These are phyloP conservation scores for Cheirogaleus medius DNA, from an alignment of 2,113 vertebrate species.

Conservation along the genomic window DNA sequence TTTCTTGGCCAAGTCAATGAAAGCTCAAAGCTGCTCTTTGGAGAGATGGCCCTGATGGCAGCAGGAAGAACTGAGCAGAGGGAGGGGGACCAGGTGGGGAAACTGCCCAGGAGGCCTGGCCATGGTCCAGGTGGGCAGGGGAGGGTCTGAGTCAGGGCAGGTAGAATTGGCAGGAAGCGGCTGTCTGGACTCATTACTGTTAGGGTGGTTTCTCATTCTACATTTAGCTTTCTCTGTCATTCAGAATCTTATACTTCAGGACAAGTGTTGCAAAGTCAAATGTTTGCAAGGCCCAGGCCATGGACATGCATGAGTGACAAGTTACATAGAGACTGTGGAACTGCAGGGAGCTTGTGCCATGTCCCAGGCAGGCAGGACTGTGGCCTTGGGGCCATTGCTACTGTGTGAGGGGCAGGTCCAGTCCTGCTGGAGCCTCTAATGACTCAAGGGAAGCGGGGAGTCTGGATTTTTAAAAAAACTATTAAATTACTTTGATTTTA, in stretches of 20 bases:
- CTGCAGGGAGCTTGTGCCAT: not conserved
- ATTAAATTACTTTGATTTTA: not conserved
- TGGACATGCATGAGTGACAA: rapidly evolving
- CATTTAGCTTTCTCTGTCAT: not conserved
- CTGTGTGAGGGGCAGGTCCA: not conserved
- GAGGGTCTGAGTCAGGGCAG: not conserved
- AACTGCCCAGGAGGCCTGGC: not conserved
- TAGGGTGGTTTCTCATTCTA: not conserved
- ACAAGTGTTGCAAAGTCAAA: not conserved
- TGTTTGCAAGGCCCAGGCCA: not conserved
- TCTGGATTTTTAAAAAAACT: not conserved
- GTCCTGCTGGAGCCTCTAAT: not conserved
- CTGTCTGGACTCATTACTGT: no score
- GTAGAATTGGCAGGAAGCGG: not conserved
- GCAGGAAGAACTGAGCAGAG: not conserved
- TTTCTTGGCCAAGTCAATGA: not conserved
- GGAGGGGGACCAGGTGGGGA: not conserved
- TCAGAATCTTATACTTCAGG: not conserved
- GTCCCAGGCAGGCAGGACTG: not conserved
- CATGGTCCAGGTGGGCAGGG: not conserved
- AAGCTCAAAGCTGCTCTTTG: not conserved
- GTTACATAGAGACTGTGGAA: not conserved
- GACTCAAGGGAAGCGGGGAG: not conserved
- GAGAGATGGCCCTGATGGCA: not conserved
- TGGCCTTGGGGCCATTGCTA: no score